Base-by-base conservation (phyloP, 2,797 vertebrate species). In the Taenioides sp. region DNA sequence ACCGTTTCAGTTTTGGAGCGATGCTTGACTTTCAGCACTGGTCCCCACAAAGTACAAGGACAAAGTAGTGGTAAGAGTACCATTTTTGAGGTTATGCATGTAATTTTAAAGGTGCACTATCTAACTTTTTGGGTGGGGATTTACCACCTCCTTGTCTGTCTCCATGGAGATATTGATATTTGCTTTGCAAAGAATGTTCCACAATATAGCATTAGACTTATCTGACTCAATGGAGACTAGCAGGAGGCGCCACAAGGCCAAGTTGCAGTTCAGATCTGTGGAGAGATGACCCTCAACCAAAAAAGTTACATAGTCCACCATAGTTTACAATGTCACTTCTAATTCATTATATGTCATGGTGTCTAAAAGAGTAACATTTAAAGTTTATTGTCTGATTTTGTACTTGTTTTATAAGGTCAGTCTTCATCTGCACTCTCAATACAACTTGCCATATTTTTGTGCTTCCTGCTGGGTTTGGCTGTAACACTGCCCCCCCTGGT, bases 1-100 rank as follows among this genome's bases (percentile, higher is more conserved):
- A 97, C 96, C 0, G 72, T 93, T n/a, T 94, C 96, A 2, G 94
- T 95, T 0, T 91, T 97, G 23, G 96, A 98, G 76, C 93, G 96
- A 10, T 93, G 94, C 0, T 79, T 94, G 69, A 91, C 93, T 18
- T 92, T 93, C 17, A 77, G 90, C 10, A 4, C 43, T 18, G 93
- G 84, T 63, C 81, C 84, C 0, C 50, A 87, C 49, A 82, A 90
- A 20, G 88, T 90, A 16, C 69, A 90, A 81, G 64, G 91, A 88
- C 77, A 52, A 17, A 60, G 7, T 0, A 75, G 7, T 0, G 76
- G 87, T 88, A 75, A 80, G 81, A 40, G 16, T 27, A 20, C 9
- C 1, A 67, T 12, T 49, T 66, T 28, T 18, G 50, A 18, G 3
- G 50, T 52, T n/a, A 18, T 43, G 40, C 40, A 43, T 47, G 43